phyloP scores from a whole-genome alignment of 2,113 vertebrate species.

The Lophura nycthemera region DNA sequence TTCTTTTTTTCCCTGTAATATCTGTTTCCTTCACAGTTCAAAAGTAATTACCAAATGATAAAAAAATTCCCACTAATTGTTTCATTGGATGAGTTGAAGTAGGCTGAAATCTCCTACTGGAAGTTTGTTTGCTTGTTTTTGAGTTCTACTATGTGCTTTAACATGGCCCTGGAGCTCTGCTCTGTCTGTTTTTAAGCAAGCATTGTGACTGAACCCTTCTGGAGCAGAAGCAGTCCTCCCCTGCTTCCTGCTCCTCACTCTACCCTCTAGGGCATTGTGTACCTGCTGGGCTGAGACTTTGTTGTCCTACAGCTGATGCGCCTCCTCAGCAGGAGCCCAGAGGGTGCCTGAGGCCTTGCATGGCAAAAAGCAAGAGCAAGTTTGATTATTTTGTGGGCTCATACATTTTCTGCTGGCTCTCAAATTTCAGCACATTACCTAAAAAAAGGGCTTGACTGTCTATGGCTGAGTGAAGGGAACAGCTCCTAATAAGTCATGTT shows the following conservation, averaged over 20 bases:
- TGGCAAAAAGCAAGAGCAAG: neutral
- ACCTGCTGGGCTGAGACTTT: neutral
- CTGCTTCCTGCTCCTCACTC: neutral
- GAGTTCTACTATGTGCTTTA: neutral
- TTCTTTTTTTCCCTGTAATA: neutral
- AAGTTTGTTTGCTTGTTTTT: neutral
- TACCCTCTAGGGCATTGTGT: neutral
- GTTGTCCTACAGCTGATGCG: neutral
- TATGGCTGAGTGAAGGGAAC: neutral
- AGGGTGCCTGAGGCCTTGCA: rapidly evolving
- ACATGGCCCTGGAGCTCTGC: neutral
- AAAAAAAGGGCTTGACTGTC: neutral
- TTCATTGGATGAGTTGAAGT: neutral
- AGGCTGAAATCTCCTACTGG: neutral
- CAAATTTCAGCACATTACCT: neutral
- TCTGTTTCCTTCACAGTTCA: neutral
- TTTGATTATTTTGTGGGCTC: neutral
- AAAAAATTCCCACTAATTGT: neutral
- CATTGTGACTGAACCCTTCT: neutral
- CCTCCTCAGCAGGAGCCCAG: neutral
- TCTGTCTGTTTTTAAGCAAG: neutral
- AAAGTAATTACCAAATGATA: neutral
- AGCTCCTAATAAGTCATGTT: neutral
- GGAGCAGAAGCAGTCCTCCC: rapidly evolving
- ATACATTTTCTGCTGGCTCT: neutral